These are phyloP conservation scores for Yasuhikotakia modesta DNA, from an alignment of 2,797 vertebrate genomes.

Conservation along the genomic window DNA sequence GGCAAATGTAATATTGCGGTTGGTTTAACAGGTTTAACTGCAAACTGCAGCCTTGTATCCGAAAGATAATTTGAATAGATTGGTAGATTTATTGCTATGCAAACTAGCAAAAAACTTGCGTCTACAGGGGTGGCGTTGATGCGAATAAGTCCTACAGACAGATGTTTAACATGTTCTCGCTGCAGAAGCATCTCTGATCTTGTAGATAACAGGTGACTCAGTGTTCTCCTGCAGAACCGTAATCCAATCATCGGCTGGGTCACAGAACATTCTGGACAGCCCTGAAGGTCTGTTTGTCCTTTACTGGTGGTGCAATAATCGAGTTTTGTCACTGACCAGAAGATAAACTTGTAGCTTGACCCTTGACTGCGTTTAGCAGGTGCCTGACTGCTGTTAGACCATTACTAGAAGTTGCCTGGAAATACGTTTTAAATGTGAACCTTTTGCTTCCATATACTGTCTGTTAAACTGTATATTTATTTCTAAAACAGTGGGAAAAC, in stretches of 20 bases:
- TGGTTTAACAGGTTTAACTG: background rate
- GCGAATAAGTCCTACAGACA: constrained; percentile 25
- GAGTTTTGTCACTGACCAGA: constrained; percentile 29
- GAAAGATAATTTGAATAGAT: background rate
- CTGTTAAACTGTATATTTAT: constrained; percentile 3
- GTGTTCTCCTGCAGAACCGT: constrained; percentile 28
- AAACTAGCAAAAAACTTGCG: background rate
- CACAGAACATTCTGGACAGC: constrained; percentile 27
- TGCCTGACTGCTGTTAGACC: background rate
- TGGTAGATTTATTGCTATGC: background rate
- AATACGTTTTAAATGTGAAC: too few relatives aligned
- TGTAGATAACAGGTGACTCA: constrained; percentile 48
- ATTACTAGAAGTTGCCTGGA: background rate
- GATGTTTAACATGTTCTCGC: constrained; percentile 32
- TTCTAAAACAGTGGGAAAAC: background rate
- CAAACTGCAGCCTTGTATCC: background rate
- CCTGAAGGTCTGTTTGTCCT: constrained; percentile 34
- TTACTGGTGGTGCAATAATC: constrained; percentile 33
- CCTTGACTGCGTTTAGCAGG: background rate
- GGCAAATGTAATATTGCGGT: background rate
- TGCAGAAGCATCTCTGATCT: constrained; percentile 7
- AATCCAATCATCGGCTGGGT: constrained; percentile 14
- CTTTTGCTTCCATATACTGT: background rate
- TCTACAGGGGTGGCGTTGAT: constrained; percentile 18
- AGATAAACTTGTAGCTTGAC: background rate